Conservation (phyloP, 1,140 invertebrate species). For the Oryzaephilus surinamensis region DNA sequence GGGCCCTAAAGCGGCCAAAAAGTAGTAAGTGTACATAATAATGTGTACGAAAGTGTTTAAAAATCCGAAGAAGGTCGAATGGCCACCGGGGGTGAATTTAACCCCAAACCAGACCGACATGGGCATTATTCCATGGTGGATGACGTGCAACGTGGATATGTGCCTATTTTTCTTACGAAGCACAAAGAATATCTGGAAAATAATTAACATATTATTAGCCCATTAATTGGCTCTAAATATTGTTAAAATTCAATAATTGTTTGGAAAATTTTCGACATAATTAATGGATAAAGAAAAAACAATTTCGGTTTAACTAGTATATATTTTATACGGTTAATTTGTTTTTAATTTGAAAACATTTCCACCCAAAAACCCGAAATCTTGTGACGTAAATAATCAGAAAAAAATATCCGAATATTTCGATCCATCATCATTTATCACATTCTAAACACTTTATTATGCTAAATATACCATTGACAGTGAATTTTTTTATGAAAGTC, state of each 20-base stretch:
- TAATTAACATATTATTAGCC: neutral
- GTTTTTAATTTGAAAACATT: too few relatives aligned
- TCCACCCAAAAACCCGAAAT: too few relatives aligned
- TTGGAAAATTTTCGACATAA: neutral
- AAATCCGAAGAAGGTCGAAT: conserved; percentile 72
- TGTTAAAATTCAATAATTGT: neutral
- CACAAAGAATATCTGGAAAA: conserved; percentile 81
- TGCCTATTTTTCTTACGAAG: conserved; percentile 87
- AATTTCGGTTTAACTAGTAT: too few relatives aligned
- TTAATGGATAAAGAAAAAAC: too few relatives aligned
- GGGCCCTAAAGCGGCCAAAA: conserved; percentile 76
- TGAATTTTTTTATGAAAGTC: too few relatives aligned
- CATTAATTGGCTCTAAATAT: neutral
- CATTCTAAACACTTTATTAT: too few relatives aligned
- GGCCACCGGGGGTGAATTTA: conserved; percentile 81
- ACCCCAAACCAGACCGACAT: conserved; percentile 95
- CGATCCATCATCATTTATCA: too few relatives aligned
- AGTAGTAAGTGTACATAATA: conserved; percentile 82
- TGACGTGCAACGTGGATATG: conserved; percentile 86
- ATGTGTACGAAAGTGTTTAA: conserved; percentile 81
- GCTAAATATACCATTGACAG: too few relatives aligned
- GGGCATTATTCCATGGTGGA: conserved; percentile 94
- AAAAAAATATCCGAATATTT: too few relatives aligned
- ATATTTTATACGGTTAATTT: too few relatives aligned
- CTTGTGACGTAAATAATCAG: too few relatives aligned